These are phyloP conservation scores for Octomys mimax DNA, from an alignment of 2,797 vertebrate genomes.

Conservation along the genomic window DNA sequence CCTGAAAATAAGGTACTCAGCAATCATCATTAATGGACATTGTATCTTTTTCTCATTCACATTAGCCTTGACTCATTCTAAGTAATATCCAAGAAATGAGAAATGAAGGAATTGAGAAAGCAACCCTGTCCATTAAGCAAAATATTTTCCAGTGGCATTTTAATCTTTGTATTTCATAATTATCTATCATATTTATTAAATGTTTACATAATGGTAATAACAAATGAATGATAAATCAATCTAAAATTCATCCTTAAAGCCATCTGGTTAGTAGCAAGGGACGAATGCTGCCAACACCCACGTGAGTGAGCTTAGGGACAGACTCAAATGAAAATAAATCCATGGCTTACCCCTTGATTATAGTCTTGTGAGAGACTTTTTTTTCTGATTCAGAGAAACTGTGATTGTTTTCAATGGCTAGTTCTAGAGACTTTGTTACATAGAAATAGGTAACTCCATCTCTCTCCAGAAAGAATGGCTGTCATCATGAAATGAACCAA, in stretches of 20 bases:
- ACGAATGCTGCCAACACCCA: neutral
- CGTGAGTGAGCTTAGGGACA: neutral
- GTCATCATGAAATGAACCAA: no score
- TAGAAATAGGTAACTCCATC: neutral
- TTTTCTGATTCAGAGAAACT: neutral
- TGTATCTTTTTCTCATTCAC: conserved; percentile 12
- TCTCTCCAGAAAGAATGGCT: no score
- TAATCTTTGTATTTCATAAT: conserved; percentile 45
- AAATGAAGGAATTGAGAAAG: neutral
- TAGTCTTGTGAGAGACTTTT: neutral
- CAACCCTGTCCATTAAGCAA: neutral
- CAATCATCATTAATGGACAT: neutral
- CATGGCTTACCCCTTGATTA: neutral
- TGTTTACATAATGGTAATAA: neutral
- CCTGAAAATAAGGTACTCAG: conserved; percentile 46
- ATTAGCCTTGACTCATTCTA: conserved; percentile 39
- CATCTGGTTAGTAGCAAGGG: neutral
- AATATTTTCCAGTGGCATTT: neutral
- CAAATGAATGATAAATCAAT: neutral
- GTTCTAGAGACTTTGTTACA: neutral
- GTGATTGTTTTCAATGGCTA: conserved; percentile 23
- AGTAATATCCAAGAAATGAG: conserved; percentile 5
- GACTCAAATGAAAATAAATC: neutral
- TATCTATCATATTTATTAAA: conserved; percentile 30
- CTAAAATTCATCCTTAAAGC: neutral